Evolutionary conservation across 2,888 invertebrate species (phyloP).

Genomic region (Conchocele bisecta): DNA sequence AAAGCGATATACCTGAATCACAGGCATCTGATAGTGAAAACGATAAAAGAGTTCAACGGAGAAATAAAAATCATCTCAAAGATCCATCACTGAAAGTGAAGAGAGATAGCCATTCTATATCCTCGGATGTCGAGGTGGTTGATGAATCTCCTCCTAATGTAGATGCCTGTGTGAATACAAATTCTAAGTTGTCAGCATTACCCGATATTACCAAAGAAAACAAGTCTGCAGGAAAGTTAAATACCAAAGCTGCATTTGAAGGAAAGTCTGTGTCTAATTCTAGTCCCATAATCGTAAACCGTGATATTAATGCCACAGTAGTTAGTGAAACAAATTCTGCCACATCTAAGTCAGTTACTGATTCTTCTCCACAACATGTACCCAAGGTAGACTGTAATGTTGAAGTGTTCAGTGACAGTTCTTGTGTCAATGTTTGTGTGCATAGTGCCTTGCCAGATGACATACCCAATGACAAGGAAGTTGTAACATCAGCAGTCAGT

Average conservation of each 20-base stretch:
- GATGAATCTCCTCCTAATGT: background rate
- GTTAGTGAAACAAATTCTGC: background rate
- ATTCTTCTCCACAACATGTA: background rate
- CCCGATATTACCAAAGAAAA: no score
- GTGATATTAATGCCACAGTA: background rate
- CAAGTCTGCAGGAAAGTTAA: background rate
- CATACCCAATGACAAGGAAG: no score
- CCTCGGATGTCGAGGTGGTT: slow-evolving; percentile 46
- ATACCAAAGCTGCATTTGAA: no score
- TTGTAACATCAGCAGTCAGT: no score
- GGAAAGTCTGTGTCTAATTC: background rate
- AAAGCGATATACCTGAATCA: slow-evolving; percentile 56
- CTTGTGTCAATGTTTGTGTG: background rate
- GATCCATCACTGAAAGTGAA: no score
- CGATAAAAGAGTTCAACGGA: slow-evolving; percentile 22
- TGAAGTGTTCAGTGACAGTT: slow-evolving; percentile 6
- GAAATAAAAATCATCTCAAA: no score
- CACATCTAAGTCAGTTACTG: background rate
- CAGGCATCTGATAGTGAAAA: slow-evolving; percentile 50
- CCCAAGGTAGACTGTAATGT: background rate
- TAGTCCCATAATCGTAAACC: background rate
- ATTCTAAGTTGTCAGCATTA: no score
- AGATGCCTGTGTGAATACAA: no score
- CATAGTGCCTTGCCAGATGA: no score
- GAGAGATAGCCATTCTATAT: slow-evolving; percentile 54